Conservation (phyloP, 2,888 invertebrate genomes). For the Argyresthia albistria region DNA sequence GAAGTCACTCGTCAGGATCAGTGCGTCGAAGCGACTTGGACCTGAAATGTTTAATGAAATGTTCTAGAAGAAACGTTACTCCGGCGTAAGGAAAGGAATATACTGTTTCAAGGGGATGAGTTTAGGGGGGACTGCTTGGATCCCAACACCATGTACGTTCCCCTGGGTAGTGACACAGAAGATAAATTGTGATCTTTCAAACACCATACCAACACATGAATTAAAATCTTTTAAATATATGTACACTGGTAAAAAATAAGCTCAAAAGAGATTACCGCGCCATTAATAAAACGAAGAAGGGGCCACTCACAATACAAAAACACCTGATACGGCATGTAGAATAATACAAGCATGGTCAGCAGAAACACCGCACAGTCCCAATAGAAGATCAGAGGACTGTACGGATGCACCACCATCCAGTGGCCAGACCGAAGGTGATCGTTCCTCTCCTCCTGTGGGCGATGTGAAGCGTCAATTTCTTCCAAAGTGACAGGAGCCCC, state of each 20-base stretch:
- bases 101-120: no score
- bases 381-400: constrained; percentile 33
- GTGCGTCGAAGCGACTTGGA: constrained; percentile 23
- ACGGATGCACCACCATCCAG: constrained; percentile 38
- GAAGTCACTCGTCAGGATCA: constrained; percentile 30
- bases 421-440: constrained; percentile 21
- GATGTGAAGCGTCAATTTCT: background rate
- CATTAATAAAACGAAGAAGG: no score
- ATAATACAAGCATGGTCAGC: constrained; percentile 17
- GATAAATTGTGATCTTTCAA: no score
- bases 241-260: no score
- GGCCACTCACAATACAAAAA: constrained; percentile 32
- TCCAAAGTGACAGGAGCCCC: no score
- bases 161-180: no score
- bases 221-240: no score
- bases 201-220: no score
- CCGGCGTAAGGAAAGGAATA: no score
- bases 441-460: constrained; percentile 20
- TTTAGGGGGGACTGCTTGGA: no score
- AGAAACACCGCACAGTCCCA: constrained; percentile 26
- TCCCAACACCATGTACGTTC: no score
- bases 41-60: constrained; percentile 19
- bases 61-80: background rate
- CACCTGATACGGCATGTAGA: constrained; percentile 38
- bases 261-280: no score